These are phyloP conservation scores for Lates japonicus DNA, from an alignment of 2,797 vertebrate genomes.

Conservation along the genomic window DNA sequence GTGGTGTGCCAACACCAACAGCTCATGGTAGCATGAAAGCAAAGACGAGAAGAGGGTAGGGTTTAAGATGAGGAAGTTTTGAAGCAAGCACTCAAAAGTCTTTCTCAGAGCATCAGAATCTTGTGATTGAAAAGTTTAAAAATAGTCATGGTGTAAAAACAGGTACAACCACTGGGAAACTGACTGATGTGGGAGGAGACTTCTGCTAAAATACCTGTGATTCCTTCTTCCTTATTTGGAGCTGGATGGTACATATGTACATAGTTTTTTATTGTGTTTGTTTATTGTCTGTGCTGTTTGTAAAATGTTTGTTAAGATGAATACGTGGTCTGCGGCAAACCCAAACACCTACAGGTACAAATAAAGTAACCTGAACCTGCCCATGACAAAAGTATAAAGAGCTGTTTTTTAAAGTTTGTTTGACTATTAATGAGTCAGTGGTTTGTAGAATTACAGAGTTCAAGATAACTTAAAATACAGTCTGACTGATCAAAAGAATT, in stretches of 20 bases:
- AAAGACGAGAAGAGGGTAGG: constrained; percentile 23
- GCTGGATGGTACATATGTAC: neutral
- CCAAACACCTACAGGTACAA: no score
- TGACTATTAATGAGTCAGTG: no score
- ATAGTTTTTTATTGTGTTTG: neutral
- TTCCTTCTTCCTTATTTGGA: constrained; percentile 18
- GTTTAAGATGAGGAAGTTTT: constrained; percentile 29
- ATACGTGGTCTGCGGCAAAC: no score
- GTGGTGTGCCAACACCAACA: constrained; percentile 26
- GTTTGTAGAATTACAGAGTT: no score
- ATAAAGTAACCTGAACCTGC: no score
- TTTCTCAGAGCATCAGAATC: constrained; percentile 12
- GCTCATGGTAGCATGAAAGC: neutral
- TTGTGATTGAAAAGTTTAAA: constrained; percentile 38
- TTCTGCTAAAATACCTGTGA: neutral
- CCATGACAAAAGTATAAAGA: neutral
- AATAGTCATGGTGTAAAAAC: constrained; percentile 27
- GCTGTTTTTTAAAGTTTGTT: neutral
- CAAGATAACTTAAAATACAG: no score
- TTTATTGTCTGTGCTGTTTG: no score
- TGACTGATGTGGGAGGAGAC: constrained; percentile 11
- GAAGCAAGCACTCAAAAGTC: neutral
- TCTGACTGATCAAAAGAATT: no score
- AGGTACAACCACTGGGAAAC: constrained; percentile 5
- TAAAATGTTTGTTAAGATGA: no score